Evolutionary conservation across 2,888 invertebrate species (phyloP), one percentile per base, ranked within the genome.

Genomic region (Lepidocyrtinus sp.): DNA sequence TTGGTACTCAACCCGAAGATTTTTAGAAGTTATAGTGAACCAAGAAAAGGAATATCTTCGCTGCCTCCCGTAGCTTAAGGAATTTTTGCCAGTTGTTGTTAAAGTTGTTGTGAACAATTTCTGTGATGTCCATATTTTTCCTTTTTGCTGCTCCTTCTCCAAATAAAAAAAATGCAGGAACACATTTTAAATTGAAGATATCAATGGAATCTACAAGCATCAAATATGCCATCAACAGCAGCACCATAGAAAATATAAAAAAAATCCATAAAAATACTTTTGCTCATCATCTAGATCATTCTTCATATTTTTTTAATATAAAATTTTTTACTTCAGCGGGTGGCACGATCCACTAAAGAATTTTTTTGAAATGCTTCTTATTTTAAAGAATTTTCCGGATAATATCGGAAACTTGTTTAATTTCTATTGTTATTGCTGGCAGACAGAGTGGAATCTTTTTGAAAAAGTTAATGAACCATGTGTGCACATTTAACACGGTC

Each of bases 201-300:
- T 62, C 59, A 72, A 45, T 55, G 55, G n/a, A 55, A 55, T 55
- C 55, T 55, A 55, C 55, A 55, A n/a, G 55, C 17, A 55, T 55
- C 55, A 55, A 55, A 7, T n/a, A n/a, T n/a, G 17, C 17, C 55
- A 55, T 17, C 55, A 55, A n/a, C 55, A 55, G 55, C 9, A 55
- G 55, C 55, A 9, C 55, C 55, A 55, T n/a, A 3, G 36, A 36
- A 36, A 36, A 36, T 15, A 55, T 55, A 7, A 15, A 5, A 59
- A 59, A 70, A 70, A 70, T 61, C 59, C 68, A 69, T 69, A 55
- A 69, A 69, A 69, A 69, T 55, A 55, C 55, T 45, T 72, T 24
- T 45, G 63, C 72, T 77, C 77, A 77, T 77, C 77, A 77, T 77
- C 77, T 77, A 72, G 77, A 72, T 77, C 77, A 77, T 72, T 25